Evolutionary conservation across 2,797 vertebrate species (phyloP), one percentile per base, ranked within the genome.

Genomic region (Aotus griseimembra): DNA sequence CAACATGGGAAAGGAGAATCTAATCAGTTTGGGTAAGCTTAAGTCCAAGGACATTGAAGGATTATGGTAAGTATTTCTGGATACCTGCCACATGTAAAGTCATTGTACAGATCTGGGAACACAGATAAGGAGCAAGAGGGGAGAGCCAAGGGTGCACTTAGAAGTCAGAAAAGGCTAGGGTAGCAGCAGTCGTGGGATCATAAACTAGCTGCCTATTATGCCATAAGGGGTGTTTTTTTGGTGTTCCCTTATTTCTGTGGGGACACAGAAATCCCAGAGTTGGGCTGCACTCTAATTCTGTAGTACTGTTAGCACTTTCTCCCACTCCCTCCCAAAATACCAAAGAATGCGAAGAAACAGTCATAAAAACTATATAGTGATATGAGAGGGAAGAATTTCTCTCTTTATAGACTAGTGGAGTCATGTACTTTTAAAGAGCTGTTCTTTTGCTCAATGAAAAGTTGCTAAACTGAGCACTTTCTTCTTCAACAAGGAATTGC

Each of bases 401-500:
- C 10, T 89, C n/a, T 96, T 90, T 83, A 88, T 50, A 52, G 90
- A 61, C 81, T 50, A 61, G 72, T 12, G 46, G 57, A 57, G 15
- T 50, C 90, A 41, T 0, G 0, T 33, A 44, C 24, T 90, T 57
- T 83, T 81, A 50, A 19, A n/a, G 46, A 39, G 26, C 24, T 44
- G 7, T 88, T n/a, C 46, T 46, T 90, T 33, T 76, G 57, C 72
- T 50, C 2, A 6, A 57, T 96, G 75, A 80, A 94, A 95, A 93
- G 46, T 52, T 73, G 55, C 41, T 76, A 84, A 86, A 76, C 58
- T 48, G 46, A 91, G 57, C 24, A 70, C 19, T 95, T 90, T 26
- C 33, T 73, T 80, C 58, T 87, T 89, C 90, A 96, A 84, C 19
- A 26, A 87, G 33, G 44, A 81, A 79, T 96, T 93, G 50, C 4